Evolutionary conservation across 1,140 invertebrate genomes (phyloP).

Genomic region (Drosophila mauritiana): DNA sequence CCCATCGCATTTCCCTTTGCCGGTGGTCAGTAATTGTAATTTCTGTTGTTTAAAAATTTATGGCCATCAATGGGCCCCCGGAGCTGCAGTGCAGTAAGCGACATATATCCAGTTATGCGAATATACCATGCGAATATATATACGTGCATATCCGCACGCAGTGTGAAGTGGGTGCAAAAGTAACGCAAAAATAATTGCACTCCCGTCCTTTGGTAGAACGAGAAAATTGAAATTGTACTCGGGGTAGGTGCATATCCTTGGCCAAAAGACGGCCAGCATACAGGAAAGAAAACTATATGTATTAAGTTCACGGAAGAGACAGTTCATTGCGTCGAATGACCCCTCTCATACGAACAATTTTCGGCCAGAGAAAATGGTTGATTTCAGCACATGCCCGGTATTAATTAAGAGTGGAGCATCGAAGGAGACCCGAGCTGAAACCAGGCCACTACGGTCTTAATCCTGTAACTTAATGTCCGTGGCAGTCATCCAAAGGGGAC

Average conservation of each 20-base stretch:
- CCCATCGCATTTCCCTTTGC: conserved; percentile 9
- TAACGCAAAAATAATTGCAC: conserved; percentile 74
- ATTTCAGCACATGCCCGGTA: conserved; percentile 55
- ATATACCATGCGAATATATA: conserved; percentile 1
- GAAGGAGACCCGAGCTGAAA: conserved; percentile 18
- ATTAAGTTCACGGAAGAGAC: conserved; percentile 29
- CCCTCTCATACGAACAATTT: background rate
- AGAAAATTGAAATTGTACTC: conserved; percentile 56
- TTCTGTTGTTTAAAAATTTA: conserved; percentile 82
- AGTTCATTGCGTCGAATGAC: conserved; percentile 38
- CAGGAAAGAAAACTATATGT: conserved; percentile 26
- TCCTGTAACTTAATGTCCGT: conserved; percentile 25
- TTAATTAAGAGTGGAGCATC: conserved; percentile 62
- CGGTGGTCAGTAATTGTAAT: conserved; percentile 70
- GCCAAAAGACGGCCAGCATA: background rate
- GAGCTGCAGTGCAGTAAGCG: conserved; percentile 27
- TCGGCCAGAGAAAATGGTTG: conserved; percentile 41
- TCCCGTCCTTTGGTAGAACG: conserved; percentile 21
- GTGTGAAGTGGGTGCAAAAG: conserved; percentile 62
- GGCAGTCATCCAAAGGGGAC: conserved; percentile 34
- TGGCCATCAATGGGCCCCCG: conserved; percentile 70
- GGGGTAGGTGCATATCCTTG: conserved; percentile 1
- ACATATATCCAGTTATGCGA: background rate
- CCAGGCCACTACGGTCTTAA: conserved; percentile 19
- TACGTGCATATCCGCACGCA: background rate